phyloP scores from a whole-genome alignment of 2,113 vertebrate species.

The Grus americana region DNA sequence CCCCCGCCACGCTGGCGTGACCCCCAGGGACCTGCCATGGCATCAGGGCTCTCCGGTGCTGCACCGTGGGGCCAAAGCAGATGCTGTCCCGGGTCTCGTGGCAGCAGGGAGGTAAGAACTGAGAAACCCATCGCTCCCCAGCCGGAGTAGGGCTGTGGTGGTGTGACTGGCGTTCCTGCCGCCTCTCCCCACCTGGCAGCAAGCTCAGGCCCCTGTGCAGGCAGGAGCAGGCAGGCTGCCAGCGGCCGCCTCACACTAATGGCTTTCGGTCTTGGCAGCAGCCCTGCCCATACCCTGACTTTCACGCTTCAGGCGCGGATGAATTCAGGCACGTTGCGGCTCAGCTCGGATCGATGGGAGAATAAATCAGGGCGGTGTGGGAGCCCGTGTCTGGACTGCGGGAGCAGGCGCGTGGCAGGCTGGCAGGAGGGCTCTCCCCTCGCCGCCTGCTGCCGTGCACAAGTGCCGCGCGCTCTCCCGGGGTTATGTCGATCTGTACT shows the following conservation, averaged over 20 bases:
- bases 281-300: not conserved
- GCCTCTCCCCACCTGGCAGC: not conserved
- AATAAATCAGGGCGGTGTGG: not conserved
- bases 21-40: not conserved
- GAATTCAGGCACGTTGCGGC: not conserved
- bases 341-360: not conserved
- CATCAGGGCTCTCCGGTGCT: rapidly evolving
- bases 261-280: not conserved
- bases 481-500: rapidly evolving
- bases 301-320: not conserved
- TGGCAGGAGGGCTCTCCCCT: not conserved
- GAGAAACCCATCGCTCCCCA: not conserved
- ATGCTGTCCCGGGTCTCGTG: rapidly evolving
- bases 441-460: not conserved
- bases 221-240: not conserved
- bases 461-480: rapidly evolving
- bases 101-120: not conserved
- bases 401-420: not conserved
- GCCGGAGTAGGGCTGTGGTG: not conserved
- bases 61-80: not conserved
- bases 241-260: not conserved
- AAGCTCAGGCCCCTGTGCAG: not conserved
- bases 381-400: not conserved
- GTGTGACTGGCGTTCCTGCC: rapidly evolving
- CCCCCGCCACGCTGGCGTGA: rapidly evolving